phyloP scores from a whole-genome alignment of 2,113 vertebrate species.

The Oenanthe oenanthe region DNA sequence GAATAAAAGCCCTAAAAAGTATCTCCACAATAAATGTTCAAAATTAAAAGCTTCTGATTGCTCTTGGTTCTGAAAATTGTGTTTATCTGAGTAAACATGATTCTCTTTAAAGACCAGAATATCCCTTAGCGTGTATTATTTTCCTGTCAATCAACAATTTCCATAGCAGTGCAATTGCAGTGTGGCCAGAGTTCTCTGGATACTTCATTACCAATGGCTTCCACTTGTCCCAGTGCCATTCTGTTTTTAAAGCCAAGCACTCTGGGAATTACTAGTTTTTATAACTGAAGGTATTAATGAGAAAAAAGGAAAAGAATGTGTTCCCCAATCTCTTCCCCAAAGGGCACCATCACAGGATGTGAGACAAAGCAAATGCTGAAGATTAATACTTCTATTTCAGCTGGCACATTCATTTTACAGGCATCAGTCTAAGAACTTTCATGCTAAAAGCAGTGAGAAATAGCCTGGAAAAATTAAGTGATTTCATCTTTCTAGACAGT shows the following conservation, averaged over 20 bases:
- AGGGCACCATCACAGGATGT: neutral
- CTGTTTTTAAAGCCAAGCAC: neutral
- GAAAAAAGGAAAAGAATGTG: neutral
- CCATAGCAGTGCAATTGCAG: neutral
- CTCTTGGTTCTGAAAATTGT: slow-evolving; percentile 25
- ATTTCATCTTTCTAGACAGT: slow-evolving; percentile 1
- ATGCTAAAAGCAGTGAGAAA: slow-evolving; percentile 27
- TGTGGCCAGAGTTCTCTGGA: neutral
- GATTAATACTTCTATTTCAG: slow-evolving; percentile 22
- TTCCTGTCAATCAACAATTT: slow-evolving; percentile 27
- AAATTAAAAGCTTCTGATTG: slow-evolving; percentile 25
- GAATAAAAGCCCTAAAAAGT: neutral
- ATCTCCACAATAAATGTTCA: neutral
- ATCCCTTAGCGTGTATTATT: slow-evolving; percentile 1
- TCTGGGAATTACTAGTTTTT: neutral
- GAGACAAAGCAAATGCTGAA: neutral
- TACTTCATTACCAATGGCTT: neutral
- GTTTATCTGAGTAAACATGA: slow-evolving; percentile 35
- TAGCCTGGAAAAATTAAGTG: slow-evolving; percentile 8
- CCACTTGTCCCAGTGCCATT: neutral
- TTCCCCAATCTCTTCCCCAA: neutral
- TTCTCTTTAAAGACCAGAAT: slow-evolving; percentile 1
- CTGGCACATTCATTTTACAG: slow-evolving; percentile 7
- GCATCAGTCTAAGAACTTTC: slow-evolving; percentile 19
- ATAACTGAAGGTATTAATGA: neutral